These are phyloP conservation scores for Ctenochaetus hawaiiensis DNA, from an alignment of 2,797 vertebrate species.

Conservation along the genomic window DNA sequence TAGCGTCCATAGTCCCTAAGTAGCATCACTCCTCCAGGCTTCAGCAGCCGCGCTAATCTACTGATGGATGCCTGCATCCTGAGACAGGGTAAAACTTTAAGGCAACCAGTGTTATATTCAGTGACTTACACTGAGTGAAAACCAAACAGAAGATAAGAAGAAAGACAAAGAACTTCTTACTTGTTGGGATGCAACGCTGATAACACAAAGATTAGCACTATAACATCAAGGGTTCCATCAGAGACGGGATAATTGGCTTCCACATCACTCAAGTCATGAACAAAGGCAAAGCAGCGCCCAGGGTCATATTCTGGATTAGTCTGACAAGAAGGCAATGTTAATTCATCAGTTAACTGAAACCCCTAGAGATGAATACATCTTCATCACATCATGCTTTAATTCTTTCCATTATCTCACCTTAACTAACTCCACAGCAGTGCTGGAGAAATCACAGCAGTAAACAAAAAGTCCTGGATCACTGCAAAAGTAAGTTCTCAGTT, in stretches of 20 bases:
- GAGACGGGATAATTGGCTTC: constrained; percentile 89
- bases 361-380: not conserved
- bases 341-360: constrained; percentile 24
- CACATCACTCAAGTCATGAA: constrained; percentile 92
- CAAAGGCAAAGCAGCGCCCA: constrained; percentile 93
- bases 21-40: constrained; percentile 92
- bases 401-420: constrained; percentile 84
- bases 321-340: constrained; percentile 75
- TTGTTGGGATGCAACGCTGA: constrained; percentile 94
- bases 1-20: constrained; percentile 97
- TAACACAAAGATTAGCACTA: constrained; percentile 97
- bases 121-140: not conserved
- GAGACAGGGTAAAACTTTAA: constrained; percentile 39
- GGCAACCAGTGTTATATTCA: not conserved
- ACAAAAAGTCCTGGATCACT: constrained; percentile 95
- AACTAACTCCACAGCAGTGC: constrained; percentile 93
- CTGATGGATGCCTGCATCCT: constrained; percentile 89
- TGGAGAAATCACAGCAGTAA: constrained; percentile 97
- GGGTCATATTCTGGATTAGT: constrained; percentile 90
- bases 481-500: constrained; percentile 68
- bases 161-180: constrained; percentile 78
- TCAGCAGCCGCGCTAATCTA: constrained; percentile 89
- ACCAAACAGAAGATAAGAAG: not conserved
- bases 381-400: not conserved
- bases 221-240: constrained; percentile 88